Evolutionary conservation across 2,797 vertebrate genomes (phyloP).

Genomic region (Cottoperca gobio): DNA sequence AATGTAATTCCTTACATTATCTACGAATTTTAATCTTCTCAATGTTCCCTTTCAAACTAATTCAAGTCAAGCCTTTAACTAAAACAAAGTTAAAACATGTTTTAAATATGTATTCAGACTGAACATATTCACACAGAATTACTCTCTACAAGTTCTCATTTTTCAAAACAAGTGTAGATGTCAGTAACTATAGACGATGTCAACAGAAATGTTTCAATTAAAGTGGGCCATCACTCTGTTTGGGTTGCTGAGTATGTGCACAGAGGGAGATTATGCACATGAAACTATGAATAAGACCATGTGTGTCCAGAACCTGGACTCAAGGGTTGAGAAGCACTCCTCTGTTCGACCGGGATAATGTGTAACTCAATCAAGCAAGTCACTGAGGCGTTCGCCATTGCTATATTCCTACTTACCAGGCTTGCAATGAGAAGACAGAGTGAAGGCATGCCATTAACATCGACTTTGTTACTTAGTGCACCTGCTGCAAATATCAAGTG

Average conservation of each 20-base stretch:
- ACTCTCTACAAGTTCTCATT: neutral
- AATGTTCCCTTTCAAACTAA: neutral
- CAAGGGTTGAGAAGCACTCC: constrained; percentile 41
- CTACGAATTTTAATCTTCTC: neutral
- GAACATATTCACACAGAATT: neutral
- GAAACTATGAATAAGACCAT: constrained; percentile 48
- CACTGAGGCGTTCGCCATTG: constrained; percentile 59
- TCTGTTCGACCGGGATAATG: constrained; percentile 61
- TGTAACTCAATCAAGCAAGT: constrained; percentile 69
- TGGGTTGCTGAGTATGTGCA: constrained; percentile 24
- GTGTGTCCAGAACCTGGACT: constrained; percentile 30
- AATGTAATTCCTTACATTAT: neutral
- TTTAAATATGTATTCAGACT: neutral
- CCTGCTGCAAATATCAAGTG: constrained; percentile 66
- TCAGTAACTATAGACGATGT: constrained; percentile 31
- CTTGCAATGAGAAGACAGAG: constrained; percentile 48
- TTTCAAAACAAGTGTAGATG: constrained; percentile 39
- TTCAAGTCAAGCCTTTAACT: neutral
- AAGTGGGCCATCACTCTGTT: constrained; percentile 27
- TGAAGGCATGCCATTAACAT: constrained; percentile 58
- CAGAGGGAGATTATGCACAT: constrained; percentile 40
- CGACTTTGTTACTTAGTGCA: constrained; percentile 66
- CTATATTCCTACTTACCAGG: constrained; percentile 56
- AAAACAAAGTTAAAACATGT: neutral
- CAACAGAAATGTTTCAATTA: constrained; percentile 24